Base-by-base conservation (phyloP, 1,140 invertebrate species). In the Ips typographus region DNA sequence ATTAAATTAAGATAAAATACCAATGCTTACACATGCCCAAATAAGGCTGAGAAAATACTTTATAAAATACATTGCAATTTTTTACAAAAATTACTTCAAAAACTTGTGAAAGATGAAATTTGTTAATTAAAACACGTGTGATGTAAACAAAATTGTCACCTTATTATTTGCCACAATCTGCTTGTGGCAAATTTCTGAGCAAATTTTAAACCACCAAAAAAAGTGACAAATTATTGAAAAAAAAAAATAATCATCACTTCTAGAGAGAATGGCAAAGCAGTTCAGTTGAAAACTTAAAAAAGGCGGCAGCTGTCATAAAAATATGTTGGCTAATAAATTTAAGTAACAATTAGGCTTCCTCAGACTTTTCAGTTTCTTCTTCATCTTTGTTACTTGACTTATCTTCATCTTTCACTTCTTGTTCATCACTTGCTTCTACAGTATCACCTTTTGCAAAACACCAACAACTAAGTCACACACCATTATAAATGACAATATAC, bases 301-400 rank as follows among this genome's bases (percentile, higher is more conserved):
- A 44, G 55, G 22, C 60, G 51, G 60, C 44, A 51, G 43, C 43
- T 51, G 44, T 39, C 60, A 39, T 51, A 42, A 3, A 39, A 62
- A 51, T 38, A 62, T 37, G 38, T 5, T 38, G 40, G 37, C 7
- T 51, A 62, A 49, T 8, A 49, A 49, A 49, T 22, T 55, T 7
- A 53, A 64, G 40, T 8, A 41, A n/a, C 55, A 41, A 69, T 69
- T 69, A 69, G 62, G 51, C 67, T 44, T 68, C 42, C 40, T 68
- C 65, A 68, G 66, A 60, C 66, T 68, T 68, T 53, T 61, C 66
- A 53, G 66, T 68, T 68, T 67, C 65, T 44, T 67, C 65, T 41
- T 65, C 67, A 4, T 71, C 64, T 8, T 75, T 49, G 40, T 42
- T 63, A 49, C 3, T 49, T 49, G 53, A 61, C 56, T 56, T 64